phyloP scores from a whole-genome alignment of 2,797 vertebrate genomes.

The Phataginus tricuspis region DNA sequence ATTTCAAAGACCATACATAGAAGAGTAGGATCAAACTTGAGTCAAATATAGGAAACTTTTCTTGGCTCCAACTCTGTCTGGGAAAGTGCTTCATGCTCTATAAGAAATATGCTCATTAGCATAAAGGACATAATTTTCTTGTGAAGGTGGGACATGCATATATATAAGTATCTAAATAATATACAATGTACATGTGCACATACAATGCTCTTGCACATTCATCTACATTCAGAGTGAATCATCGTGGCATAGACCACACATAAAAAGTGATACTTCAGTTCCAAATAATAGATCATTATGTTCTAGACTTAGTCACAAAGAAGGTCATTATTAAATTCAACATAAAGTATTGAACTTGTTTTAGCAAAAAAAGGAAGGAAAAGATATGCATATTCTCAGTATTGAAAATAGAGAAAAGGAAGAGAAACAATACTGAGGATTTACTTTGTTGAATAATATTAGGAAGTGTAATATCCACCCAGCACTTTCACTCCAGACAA shows the following conservation, averaged over 20 bases:
- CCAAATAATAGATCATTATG: not conserved
- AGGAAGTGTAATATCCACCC: not conserved
- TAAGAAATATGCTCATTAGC: not conserved
- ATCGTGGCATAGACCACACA: not conserved
- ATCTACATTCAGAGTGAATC: not conserved
- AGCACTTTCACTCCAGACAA: not conserved
- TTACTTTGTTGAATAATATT: not conserved
- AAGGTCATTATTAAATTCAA: not conserved
- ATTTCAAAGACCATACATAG: not conserved
- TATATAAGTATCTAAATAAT: not conserved
- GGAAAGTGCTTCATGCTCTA: not conserved
- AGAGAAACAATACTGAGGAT: not conserved
- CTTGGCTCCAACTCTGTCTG: not conserved
- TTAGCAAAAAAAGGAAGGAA: not conserved
- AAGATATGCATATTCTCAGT: not conserved
- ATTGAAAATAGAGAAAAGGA: not conserved
- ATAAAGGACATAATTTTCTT: not conserved
- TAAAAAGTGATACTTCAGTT: not conserved
- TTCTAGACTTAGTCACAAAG: not conserved
- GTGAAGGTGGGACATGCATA: not conserved
- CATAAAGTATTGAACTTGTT: not conserved
- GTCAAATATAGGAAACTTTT: not conserved
- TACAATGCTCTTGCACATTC: not conserved
- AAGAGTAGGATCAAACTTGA: not conserved
- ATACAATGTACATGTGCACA: not conserved